Base-by-base conservation (phyloP, 2,888 invertebrate species). In the Anodontia alba region DNA sequence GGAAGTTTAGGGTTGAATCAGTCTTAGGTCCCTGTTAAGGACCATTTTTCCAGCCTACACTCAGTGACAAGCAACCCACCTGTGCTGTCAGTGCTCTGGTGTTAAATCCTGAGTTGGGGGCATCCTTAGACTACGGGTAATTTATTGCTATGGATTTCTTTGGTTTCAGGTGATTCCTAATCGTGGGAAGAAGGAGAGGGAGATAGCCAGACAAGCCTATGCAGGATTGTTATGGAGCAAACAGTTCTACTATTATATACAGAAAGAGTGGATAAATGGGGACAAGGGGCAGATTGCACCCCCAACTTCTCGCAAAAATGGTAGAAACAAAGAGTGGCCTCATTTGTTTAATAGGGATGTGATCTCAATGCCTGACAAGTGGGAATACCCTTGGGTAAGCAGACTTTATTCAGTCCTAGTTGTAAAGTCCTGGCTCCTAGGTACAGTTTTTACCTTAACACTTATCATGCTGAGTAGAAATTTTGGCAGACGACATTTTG, bases 301-400 rank as follows among this genome's bases (percentile, higher is more conserved):
- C 3, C 90, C 91, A 15, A 89, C 89, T 20, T 20, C 38, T 0
- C 66, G 83, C 26, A 75, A 77, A n/a, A 66, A 74, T 8, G 90
- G 90, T 0, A 87, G 92, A 15, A 92, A 94, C 83, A 51, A 70
- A 51, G 91, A 93, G 20, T 94, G 94, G 94, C 49, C 36, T 15
- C 94, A 94, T 77, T 87, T 94, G 49, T 92, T 89, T 79, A 94
- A 94, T 87, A 82, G 91, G 23, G 94, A 94, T 78, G 86, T 94
- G 62, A 90, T 94, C 51, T 94, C 94, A n/a, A 92, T 94, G 92
- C 94, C 94, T 1, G 94, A 94, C 86, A 94, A 94, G 80, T 95
- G 94, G 94, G 94, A 95, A 84, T 95, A 94, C 80, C 94, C 94
- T 10, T 95, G 94, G 94, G 94, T 94, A 83, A 85, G 69, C 42